Evolutionary conservation across 2,888 invertebrate species (phyloP), one percentile per base, ranked within the genome.

Genomic region (Melolontha melolontha): DNA sequence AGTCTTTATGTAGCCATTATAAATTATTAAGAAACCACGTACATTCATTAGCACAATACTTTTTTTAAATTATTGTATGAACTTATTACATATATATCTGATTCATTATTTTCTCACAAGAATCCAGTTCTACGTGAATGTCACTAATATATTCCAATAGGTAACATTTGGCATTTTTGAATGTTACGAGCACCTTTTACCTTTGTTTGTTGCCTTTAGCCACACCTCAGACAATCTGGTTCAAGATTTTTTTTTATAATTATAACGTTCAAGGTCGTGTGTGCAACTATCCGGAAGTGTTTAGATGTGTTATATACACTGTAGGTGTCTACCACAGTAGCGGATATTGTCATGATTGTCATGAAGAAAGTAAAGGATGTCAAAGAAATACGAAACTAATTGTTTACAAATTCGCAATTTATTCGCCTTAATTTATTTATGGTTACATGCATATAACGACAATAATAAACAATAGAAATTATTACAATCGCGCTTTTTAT

Each of bases 141-240:
- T 11, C 49, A 49, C 59, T 34, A 39, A 62, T 34, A 47, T 47
- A 29, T 59, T 59, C 34, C 11, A 16, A 7, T 54, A 7, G 10
- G 12, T 27, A 12, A 34, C 47, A 59, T 47, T 27, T 42, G 59
- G 59, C 41, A 59, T 59, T 59, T 44, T 59, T 27, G 44, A 59
- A 41, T 34, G 47, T 12, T 29, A 44, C 29, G 11, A 29, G 42
- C 59, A 47, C 59, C 59, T 49, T 62, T 62, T 34, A 34, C 34
- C 22, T 62, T 47, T 29, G n/a, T 22, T 8, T 39, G 7, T 62
- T 29, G 29, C 22, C 39, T 29, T 42, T 16, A 29, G 47, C 49
- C 59, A 62, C 59, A 47, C 59, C 59, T 34, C 47, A 49, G 42
- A 44, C 44, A 57, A 62, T 62, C 59, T 62, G 16, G 59, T 47